Conservation (phyloP, 2,797 vertebrate genomes). For the Coracias cyanogaster region DNA sequence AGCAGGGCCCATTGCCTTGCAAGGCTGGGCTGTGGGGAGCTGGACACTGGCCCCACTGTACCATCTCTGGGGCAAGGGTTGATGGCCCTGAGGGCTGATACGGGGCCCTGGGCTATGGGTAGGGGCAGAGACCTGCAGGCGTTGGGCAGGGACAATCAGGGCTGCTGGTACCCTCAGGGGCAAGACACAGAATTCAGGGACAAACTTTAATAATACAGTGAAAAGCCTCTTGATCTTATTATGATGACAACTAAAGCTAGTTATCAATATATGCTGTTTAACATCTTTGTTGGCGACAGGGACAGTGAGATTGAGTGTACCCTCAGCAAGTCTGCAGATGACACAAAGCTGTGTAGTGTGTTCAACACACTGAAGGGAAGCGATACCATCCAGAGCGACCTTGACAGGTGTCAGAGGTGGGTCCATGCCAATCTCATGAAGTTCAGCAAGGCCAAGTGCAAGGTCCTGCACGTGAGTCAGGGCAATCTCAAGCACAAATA, state of each 20-base stretch:
- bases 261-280: background rate
- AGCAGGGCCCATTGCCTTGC: rapidly evolving
- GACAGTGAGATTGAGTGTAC: too few relatives aligned
- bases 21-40: too few relatives aligned
- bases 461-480: too few relatives aligned
- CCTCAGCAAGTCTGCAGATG: background rate
- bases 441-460: too few relatives aligned
- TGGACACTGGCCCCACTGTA: background rate
- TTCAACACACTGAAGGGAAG: too few relatives aligned
- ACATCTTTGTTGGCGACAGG: too few relatives aligned
- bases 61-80: background rate
- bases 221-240: background rate
- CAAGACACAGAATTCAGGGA: background rate
- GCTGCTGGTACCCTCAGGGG: background rate
- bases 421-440: too few relatives aligned
- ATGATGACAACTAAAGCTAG: background rate
- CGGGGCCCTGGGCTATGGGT: rapidly evolving
- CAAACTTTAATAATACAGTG: background rate
- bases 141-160: background rate
- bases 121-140: rapidly evolving
- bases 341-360: too few relatives aligned
- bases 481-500: too few relatives aligned
- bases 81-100: too few relatives aligned
- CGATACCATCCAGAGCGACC: too few relatives aligned
- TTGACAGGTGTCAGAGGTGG: too few relatives aligned